phyloP scores from a whole-genome alignment of 2,113 vertebrate genomes.

The Tringa solitaria region DNA sequence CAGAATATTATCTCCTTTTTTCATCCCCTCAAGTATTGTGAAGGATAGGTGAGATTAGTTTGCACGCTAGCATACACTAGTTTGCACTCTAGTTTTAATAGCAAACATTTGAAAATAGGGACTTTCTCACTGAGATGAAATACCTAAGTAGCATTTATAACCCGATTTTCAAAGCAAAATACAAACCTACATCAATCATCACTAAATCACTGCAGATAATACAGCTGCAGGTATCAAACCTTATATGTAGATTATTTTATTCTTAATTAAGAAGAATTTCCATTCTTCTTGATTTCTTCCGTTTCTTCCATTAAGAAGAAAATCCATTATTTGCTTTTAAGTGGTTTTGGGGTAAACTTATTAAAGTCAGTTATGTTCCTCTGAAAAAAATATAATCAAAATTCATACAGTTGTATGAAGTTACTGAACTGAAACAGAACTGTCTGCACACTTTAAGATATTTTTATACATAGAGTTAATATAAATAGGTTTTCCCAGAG shows the following conservation, averaged over 20 bases:
- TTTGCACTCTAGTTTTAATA: background rate
- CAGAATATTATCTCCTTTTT: background rate
- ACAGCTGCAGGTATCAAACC: background rate
- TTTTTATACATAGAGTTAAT: background rate
- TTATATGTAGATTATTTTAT: background rate
- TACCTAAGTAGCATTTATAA: background rate
- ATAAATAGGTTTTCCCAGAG: background rate
- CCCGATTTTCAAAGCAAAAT: background rate
- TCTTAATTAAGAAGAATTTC: background rate
- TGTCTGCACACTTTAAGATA: background rate
- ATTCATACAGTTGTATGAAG: background rate
- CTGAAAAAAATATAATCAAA: background rate
- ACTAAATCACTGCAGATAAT: background rate
- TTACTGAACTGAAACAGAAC: conserved; percentile 32
- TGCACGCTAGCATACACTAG: background rate
- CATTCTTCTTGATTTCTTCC: no score
- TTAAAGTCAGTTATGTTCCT: background rate
- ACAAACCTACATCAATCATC: background rate
- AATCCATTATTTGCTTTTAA: background rate
- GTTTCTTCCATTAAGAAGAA: no score
- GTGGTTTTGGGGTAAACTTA: background rate
- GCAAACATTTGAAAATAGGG: background rate
- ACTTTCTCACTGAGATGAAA: background rate
- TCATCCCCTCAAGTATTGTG: background rate
- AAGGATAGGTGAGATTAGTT: background rate